Percentiles rank a stretch among this genome's conserved stretches.
These are phyloP conservation scores for Caligus rogercresseyi DNA, from an alignment of 1,140 invertebrate species.

Conservation along the genomic window DNA sequence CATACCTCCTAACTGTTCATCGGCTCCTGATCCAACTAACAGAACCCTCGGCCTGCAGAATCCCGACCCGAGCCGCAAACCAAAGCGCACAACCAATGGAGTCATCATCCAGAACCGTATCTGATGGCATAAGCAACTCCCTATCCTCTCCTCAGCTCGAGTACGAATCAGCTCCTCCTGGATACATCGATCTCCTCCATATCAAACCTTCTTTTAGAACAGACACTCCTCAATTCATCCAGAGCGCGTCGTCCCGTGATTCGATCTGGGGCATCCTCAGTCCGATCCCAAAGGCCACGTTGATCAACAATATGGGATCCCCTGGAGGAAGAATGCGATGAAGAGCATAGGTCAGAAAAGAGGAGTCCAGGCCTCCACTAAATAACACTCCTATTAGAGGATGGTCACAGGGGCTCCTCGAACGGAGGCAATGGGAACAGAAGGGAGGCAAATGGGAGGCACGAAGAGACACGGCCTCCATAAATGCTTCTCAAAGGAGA, in stretches of 20 bases:
- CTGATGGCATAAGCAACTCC: slow-evolving; percentile 59
- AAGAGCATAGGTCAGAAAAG: slow-evolving; percentile 59
- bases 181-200: slow-evolving; percentile 56
- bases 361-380: slow-evolving; percentile 88
- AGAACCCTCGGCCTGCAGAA: slow-evolving; percentile 44
- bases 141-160: slow-evolving; percentile 38
- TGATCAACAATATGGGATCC: slow-evolving; percentile 77
- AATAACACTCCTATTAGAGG: slow-evolving; percentile 67
- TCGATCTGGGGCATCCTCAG: slow-evolving; percentile 52
- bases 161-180: slow-evolving; percentile 41
- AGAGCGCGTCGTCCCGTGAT: slow-evolving; percentile 52
- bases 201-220: slow-evolving; percentile 49
- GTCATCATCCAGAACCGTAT: slow-evolving; percentile 89
- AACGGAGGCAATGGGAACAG: slow-evolving; percentile 27
- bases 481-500: slow-evolving; percentile 42
- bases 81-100: slow-evolving; percentile 78
- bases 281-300: slow-evolving; percentile 74
- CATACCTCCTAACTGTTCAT: slow-evolving; percentile 65
- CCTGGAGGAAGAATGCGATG: slow-evolving; percentile 46
- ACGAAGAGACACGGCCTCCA: slow-evolving; percentile 41
- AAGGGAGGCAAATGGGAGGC: slow-evolving; percentile 43
- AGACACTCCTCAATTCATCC: slow-evolving; percentile 44
- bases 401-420: slow-evolving; percentile 35
- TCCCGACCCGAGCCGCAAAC: slow-evolving; percentile 68
- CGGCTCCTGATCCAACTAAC: slow-evolving; percentile 78